Evolutionary conservation across 2,888 invertebrate species (phyloP).

Genomic region (Hylaea fasciaria): DNA sequence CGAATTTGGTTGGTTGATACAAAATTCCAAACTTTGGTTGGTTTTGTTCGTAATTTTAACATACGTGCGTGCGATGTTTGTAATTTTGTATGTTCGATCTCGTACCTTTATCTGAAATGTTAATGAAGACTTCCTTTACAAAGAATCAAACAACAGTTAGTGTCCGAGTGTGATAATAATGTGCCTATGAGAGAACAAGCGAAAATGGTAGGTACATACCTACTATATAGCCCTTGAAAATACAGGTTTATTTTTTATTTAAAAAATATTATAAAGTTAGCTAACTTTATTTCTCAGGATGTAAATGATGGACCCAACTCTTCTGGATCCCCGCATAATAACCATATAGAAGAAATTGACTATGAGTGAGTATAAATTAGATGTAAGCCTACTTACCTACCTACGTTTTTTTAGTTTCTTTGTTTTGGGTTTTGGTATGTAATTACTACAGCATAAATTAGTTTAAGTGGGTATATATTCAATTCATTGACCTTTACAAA

Average conservation of each 20-base stretch:
- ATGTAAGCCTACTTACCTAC: not conserved
- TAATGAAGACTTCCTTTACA: not conserved
- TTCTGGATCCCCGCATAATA: conserved; percentile 59
- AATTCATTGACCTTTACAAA: conserved; percentile 23
- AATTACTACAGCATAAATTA: conserved; percentile 15
- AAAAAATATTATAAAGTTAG: not conserved
- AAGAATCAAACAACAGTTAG: not conserved
- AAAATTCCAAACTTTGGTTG: too few relatives aligned
- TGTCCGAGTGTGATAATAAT: conserved; percentile 1
- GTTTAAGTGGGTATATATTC: too few relatives aligned
- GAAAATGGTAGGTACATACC: conserved; percentile 31
- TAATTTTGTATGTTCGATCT: too few relatives aligned
- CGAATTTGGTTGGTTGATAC: too few relatives aligned
- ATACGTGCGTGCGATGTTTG: too few relatives aligned
- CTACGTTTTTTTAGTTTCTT: conserved; percentile 34
- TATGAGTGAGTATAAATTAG: conserved; percentile 68
- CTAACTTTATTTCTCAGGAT: conserved; percentile 12
- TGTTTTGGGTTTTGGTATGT: conserved; percentile 30
- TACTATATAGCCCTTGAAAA: too few relatives aligned
- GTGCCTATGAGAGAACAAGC: conserved; percentile 12
- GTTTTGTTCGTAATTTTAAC: too few relatives aligned
- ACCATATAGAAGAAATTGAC: conserved; percentile 58
- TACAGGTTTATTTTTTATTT: conserved; percentile 5
- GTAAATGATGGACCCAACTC: conserved; percentile 42
- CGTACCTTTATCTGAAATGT: too few relatives aligned